Conservation (phyloP, 2,113 vertebrate genomes). For the Mus pahari region DNA sequence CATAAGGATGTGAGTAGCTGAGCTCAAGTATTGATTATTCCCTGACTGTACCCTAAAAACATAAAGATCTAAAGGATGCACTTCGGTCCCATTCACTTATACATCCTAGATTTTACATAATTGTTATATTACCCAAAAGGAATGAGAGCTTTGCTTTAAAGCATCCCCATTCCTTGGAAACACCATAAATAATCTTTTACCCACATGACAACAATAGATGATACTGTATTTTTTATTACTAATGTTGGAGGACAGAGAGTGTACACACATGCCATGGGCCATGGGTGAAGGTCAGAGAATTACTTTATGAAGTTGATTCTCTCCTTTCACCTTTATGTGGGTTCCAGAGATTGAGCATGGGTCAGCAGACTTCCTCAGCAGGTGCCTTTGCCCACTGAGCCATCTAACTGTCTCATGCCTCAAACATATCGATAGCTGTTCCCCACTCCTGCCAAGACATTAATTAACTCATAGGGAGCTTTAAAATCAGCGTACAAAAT, state of each 20-base stretch:
- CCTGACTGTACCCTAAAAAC: constrained; percentile 23
- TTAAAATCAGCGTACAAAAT: constrained; percentile 41
- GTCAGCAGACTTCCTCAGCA: not conserved
- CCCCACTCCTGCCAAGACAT: not conserved
- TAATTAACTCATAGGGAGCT: not conserved
- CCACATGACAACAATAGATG: not conserved
- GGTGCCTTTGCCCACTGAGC: not conserved
- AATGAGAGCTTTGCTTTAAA: constrained; percentile 30
- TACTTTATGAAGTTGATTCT: not conserved
- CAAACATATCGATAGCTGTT: not conserved
- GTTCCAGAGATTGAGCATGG: not conserved
- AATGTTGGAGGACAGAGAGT: not conserved
- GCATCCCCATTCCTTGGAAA: not conserved
- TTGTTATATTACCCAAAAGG: not conserved
- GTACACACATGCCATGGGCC: not conserved
- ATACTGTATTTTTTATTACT: not conserved
- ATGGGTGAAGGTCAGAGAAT: not conserved
- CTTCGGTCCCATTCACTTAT: not conserved
- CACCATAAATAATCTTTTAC: not conserved
- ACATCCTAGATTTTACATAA: not conserved
- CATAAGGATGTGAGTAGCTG: not conserved
- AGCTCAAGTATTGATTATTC: not conserved
- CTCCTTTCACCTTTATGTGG: not conserved
- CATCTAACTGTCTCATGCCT: not conserved
- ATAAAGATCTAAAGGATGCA: not conserved